These are phyloP conservation scores for Temnothorax rugatulus DNA, from an alignment of 2,888 invertebrate genomes.

Conservation along the genomic window DNA sequence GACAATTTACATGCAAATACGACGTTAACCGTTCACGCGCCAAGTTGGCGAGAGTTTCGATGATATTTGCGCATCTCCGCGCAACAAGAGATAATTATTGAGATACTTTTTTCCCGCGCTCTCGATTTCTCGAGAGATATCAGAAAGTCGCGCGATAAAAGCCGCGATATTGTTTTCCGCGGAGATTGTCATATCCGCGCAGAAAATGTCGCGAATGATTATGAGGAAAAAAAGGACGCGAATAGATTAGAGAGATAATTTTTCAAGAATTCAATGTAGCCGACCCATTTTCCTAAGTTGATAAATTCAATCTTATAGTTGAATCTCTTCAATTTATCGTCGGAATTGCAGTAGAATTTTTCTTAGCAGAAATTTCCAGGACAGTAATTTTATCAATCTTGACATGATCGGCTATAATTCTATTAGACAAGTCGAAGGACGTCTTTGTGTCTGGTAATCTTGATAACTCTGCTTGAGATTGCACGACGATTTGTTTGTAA, in stretches of 20 bases:
- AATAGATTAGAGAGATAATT: not conserved
- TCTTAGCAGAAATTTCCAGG: not conserved
- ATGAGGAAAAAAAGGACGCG: not conserved
- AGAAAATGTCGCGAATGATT: not conserved
- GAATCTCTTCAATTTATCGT: not conserved
- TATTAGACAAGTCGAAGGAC: conserved; percentile 1
- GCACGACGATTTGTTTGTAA: conserved; percentile 1
- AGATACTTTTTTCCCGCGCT: conserved; percentile 23
- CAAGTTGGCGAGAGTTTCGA: not conserved
- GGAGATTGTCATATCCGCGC: not conserved
- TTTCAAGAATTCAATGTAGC: not conserved
- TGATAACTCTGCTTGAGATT: not conserved
- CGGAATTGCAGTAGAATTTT: not conserved
- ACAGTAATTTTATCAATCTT: not conserved
- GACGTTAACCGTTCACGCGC: conserved; percentile 4
- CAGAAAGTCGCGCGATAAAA: conserved; percentile 8
- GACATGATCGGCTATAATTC: not conserved
- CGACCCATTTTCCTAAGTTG: not conserved
- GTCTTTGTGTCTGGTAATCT: not conserved
- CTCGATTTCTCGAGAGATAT: conserved; percentile 28
- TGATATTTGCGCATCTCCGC: not conserved
- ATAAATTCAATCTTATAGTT: not conserved
- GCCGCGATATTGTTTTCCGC: conserved; percentile 37
- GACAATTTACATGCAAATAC: conserved; percentile 43
- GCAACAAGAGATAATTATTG: not conserved